Base-by-base conservation (phyloP, 2,797 vertebrate genomes). In the Amniataba percoides region DNA sequence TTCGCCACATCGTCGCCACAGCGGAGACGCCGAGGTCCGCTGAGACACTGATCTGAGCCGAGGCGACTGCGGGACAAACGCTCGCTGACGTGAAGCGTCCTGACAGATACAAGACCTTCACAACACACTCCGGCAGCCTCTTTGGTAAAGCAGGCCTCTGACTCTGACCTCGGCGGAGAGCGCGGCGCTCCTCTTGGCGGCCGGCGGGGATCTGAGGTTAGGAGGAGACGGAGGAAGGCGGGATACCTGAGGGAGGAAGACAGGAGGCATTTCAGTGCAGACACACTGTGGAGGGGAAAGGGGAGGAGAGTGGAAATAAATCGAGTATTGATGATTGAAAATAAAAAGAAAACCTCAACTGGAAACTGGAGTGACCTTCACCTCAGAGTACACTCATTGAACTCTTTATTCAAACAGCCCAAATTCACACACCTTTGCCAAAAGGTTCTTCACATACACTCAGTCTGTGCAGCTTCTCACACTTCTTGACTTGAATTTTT, bases 151-250 rank as follows among this genome's bases (percentile, higher is more conserved):
- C 42, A 18, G 63, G 66, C 31, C 0, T n/a, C 45, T 16, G 61
- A 82, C 46, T 79, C 92, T 90, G 60, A 96, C 95, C 93, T 94
- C 78, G 34, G 87, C 13, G 9, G 67, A 58, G 34, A n/a, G 19
- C 0, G 73, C 13, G 16, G 81, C n/a, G 58, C 70, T 83, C 62
- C 78, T 85, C 77, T 78, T 87, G 43, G 40, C 43, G 51, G 64
- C 70, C 40, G 1, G 2, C 0, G 48, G 27, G 11, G 77, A 57
- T 6, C 18, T 55, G 46, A 79, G 75, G 36, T 72, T 71, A 49
- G 69, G 10, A 36, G 64, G 31, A 23, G 66, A 36, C 34, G 34
- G 60, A 9, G n/a, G 56, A 5, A 34, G 56, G 43, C 43, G 59
- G 25, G 43, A 92, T 67, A 94, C 92, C 94, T 96, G 78, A 53